Evolutionary conservation across 2,797 vertebrate species (phyloP), one percentile per base, ranked within the genome.

Genomic region (Nothura maculosa): DNA sequence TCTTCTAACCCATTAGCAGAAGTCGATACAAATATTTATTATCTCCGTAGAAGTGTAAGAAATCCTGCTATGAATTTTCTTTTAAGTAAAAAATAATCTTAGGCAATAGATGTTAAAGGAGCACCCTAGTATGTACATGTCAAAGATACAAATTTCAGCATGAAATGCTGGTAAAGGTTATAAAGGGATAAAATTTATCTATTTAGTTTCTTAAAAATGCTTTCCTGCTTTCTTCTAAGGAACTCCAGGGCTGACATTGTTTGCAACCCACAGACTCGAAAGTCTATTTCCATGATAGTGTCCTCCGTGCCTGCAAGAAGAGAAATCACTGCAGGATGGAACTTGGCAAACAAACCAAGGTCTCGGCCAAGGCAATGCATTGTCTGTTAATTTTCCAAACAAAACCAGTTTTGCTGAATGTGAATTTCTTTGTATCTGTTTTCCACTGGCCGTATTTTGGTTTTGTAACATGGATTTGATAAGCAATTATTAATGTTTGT

Each of bases 361-460:
- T 89, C 91, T 96, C 28, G 12, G 88, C 81, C 21, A 52, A 85
- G 74, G 85, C 96, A 95, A 74, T 78, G 79, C 62, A 38, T 92
- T 69, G 73, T 89, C 75, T 81, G 70, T 68, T 94, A 62, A 27
- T 95, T 95, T 91, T 93, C 96, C 86, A 66, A 96, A 85, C 83
- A 92, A 91, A 92, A 84, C 14, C 52, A 73, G 74, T 72, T 94
- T 77, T 92, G 52, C 38, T 19, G 32, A 81, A 79, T 63, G 48
- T 10, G 1, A 80, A 28, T 38, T 58, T 75, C 50, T 95, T 75
- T 69, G n/a, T 80, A 43, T 87, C 84, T 93, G 43, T 60, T 90
- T 94, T 92, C 81, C 34, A 60, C 72, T 72, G 69, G 47, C 58
- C 75, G 18, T 90, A 79, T 80, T 94, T 90, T 86, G 75, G 15